Base-by-base conservation (phyloP, 2,113 vertebrate species). In the Clarias magur region DNA sequence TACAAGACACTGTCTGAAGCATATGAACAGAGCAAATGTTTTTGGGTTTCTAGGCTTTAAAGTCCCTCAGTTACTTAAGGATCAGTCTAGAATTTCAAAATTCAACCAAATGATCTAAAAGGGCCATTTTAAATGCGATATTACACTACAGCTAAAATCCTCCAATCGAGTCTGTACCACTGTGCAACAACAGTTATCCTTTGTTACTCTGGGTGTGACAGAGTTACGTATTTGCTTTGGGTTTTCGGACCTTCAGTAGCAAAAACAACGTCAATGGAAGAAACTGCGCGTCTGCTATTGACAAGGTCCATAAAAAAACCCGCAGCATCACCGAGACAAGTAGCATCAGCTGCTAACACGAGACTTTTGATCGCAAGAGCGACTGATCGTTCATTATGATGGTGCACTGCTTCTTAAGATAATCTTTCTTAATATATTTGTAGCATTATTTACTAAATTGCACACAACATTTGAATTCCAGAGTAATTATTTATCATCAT, bases 281-380 rank as follows among this genome's bases (percentile, higher is more conserved):
- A 65, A 78, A n/a, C 73, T 54, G 67, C 9, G 25, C 72, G 85
- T 82, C 82, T 87, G 85, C 85, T 17, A 25, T 53, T 82, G 85
- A 56, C 85, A 30, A 60, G 65, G 65, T 72, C 3, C 53, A 57
- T 48, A 82, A 15, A 48, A 25, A 67, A 27, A 67, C 27, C 68
- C 57, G 25, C 88, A 65, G 38, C 23, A 53, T 56, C 27, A 12
- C 34, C 30, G 38, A 34, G 17, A 27, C 15, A 62, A 15, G 4
- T 2, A 10, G 42, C 62, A 79, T 27, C 76, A 5, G 25, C 19
- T 53, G 7, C n/a, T 21, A 27, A 67, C 53, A 54, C 21, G 16
- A 42, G 19, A 82, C 60, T 54, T 27, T 42, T 38, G 34, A 38
- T 38, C 34, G 34, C 34, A 2, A 38, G 34, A 38, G 2, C 2